Evolutionary conservation across 1,140 invertebrate species (phyloP).

Genomic region (Orchestia grillus): DNA sequence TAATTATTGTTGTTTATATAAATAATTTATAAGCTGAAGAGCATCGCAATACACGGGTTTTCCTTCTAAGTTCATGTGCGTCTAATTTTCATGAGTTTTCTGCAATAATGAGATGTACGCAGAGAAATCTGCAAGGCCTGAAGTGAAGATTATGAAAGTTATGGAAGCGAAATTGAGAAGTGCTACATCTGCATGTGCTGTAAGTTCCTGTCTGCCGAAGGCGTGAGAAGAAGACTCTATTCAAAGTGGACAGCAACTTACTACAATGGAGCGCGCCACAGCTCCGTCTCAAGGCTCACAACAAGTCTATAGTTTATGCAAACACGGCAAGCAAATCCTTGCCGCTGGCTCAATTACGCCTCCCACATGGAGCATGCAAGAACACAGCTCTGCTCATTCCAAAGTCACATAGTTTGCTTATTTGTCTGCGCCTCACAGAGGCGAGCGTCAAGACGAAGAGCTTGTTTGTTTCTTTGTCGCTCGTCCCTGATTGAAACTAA

Average conservation of each 20-base stretch:
- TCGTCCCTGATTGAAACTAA: background rate
- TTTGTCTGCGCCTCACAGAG: background rate
- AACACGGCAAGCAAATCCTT: background rate
- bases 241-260: background rate
- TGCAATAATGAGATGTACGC: too few relatives aligned
- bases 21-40: too few relatives aligned
- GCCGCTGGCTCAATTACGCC: background rate
- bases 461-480: background rate
- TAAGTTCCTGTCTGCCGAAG: background rate
- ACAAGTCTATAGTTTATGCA: background rate
- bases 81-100: too few relatives aligned
- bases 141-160: too few relatives aligned
- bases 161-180: too few relatives aligned
- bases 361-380: background rate
- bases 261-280: background rate
- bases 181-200: too few relatives aligned
- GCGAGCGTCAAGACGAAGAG: background rate
- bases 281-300: background rate
- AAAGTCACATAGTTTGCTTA: background rate
- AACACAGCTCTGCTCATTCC: background rate
- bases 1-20: too few relatives aligned
- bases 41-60: too few relatives aligned
- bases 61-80: too few relatives aligned
- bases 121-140: too few relatives aligned
- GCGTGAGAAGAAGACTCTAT: background rate